Base-by-base conservation (phyloP, 2,797 vertebrate species). In the Buphagus erythrorhynchus region DNA sequence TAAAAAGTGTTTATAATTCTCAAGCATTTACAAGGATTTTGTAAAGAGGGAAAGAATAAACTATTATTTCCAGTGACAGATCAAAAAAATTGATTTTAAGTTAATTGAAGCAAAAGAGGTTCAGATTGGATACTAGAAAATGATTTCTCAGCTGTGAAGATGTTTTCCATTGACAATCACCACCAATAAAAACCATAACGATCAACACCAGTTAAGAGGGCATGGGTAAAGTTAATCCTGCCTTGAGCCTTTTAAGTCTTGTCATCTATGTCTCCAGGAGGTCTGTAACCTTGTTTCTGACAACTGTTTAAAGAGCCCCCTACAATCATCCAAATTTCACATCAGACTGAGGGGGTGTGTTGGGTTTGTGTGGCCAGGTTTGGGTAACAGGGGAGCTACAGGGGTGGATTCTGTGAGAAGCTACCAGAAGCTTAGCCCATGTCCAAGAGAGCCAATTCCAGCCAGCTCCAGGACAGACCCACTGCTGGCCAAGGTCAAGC, bases 361-460 rank as follows among this genome's bases (percentile, higher is more conserved):
- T 62, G 28, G 42, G 28, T 38, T 69, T 76, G 28, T 48, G 29
- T 38, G 42, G 63, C 16, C 35, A 43, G 31, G 11, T 49, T 55
- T 49, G 21, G 28, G 42, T 21, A 82, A n/a, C 0, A 1, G 16
- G 2, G 11, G 17, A 16, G 4, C 12, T 15, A 9, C 3, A 40
- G 26, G 13, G 5, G 9, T 43, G 42, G 43, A 20, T 69, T 57
- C 57, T 26, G 6, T 26, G n/a, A 38, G 16, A 62, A 71, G n/a
- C 13, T 49, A 16, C 66, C 38, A 72, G 66, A 57, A 63, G 7
- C 9, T 31, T 69, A 1, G 13, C 10, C 29, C 11, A 8, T 10
- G 10, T 45, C 49, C n/a, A 29, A 9, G 4, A 55, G 5, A 57
- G 49, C 9, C 19, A 62, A 62, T 18, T 55, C 24, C 49, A 89